phyloP scores from a whole-genome alignment of 2,797 vertebrate genomes.

The Oreochromis mossambicus region DNA sequence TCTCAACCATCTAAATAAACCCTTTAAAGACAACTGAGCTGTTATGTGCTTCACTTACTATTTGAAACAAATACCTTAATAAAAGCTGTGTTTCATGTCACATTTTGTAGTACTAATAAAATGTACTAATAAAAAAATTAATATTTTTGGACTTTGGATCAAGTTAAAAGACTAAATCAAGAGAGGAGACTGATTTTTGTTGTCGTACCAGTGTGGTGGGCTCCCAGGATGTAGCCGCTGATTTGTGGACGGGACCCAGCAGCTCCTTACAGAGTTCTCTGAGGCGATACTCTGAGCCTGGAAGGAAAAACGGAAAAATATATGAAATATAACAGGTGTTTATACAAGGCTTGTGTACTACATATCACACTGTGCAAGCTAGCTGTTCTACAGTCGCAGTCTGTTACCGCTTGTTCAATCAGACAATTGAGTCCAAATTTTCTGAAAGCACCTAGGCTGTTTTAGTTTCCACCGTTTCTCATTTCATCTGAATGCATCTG shows the following conservation, averaged over 20 bases:
- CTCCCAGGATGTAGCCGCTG: slow-evolving; percentile 89
- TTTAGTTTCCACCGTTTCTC: not conserved
- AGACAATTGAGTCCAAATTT: not conserved
- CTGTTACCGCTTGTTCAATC: not conserved
- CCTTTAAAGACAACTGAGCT: not conserved
- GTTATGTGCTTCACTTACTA: not conserved
- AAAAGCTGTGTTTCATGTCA: not conserved
- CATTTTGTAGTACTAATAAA: not conserved
- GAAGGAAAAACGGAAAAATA: not conserved
- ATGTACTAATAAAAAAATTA: not conserved
- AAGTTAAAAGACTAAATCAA: not conserved
- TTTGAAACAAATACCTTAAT: not conserved
- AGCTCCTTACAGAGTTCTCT: slow-evolving; percentile 95
- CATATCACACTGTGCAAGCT: not conserved
- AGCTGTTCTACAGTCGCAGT: not conserved
- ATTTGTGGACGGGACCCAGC: slow-evolving; percentile 94
- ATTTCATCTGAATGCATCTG: not conserved
- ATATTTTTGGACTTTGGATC: not conserved
- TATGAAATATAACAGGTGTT: not conserved
- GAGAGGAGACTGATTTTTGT: not conserved
- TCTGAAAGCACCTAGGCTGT: not conserved
- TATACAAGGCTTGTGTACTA: not conserved
- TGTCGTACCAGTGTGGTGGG: slow-evolving; percentile 86
- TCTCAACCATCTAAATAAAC: not conserved
- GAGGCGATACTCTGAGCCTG: slow-evolving; percentile 93